Percentiles rank a stretch among this genome's conserved stretches.
These are phyloP conservation scores for Aythya fuligula DNA, from an alignment of 2,797 vertebrate species.

Conservation along the genomic window DNA sequence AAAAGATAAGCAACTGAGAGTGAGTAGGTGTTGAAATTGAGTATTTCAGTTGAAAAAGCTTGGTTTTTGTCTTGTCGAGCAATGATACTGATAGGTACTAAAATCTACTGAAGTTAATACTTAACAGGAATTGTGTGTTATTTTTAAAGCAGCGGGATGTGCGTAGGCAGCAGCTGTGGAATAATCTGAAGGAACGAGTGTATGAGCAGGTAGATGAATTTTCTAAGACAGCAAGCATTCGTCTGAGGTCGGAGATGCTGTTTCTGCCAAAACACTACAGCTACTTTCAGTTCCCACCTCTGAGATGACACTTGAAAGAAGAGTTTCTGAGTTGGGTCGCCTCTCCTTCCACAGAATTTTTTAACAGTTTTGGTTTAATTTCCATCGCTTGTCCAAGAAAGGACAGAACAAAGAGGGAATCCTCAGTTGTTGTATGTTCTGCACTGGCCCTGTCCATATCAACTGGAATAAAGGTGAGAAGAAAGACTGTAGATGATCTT, in stretches of 20 bases:
- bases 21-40: not conserved
- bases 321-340: not conserved
- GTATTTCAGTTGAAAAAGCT: not conserved
- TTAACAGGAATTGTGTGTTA: not conserved
- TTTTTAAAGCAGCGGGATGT: not conserved
- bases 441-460: not conserved
- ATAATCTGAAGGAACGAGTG: not conserved
- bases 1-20: not conserved
- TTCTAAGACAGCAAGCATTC: not conserved
- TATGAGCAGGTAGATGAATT: not conserved
- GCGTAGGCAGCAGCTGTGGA: not conserved
- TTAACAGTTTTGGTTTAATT: not conserved
- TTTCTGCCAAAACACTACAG: not conserved
- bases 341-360: not conserved
- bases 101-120: not conserved
- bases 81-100: not conserved
- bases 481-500: not conserved
- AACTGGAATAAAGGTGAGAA: not conserved
- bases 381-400: not conserved
- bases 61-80: not conserved
- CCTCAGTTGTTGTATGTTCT: not conserved
- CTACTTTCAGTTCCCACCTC: not conserved
- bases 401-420: not conserved
- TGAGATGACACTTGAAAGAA: not conserved
- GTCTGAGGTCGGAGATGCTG: accelerated